Evolutionary conservation across 2,797 vertebrate genomes (phyloP), one percentile per base, ranked within the genome.

Genomic region (Saxicola maurus): DNA sequence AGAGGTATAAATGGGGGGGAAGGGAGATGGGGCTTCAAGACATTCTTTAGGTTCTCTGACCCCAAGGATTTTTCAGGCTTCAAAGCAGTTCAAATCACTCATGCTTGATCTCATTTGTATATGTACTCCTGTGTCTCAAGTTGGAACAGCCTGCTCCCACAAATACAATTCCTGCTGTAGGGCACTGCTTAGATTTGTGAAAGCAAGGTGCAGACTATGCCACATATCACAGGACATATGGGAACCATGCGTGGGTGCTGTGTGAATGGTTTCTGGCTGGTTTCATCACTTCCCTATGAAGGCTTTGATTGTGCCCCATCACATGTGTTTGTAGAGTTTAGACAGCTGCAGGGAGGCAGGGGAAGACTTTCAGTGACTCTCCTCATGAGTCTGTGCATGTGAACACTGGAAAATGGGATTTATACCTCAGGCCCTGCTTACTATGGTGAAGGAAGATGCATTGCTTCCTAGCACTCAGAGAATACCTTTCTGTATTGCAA

Each of bases 341-440:
- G 82, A 77, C 87, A 92, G 94, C 84, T 93, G 86, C 76, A 87
- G 37, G 13, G 80, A 81, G 61, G 51, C 56, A 74, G 48, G 52
- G 38, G 56, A 57, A 82, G 43, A 13, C 13, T 87, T 72, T 11
- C 62, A n/a, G 48, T 28, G 48, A 25, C 46, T 85, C 11, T 61
- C 42, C 46, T 75, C 61, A 5, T 21, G 28, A 73, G 8, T n/a
- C 64, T 28, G 53, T 57, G 38, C n/a, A 33, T 46, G 17, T 5
- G 4, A 71, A 59, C 51, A 57, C 51, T 33, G 7, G n/a, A 61
- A 89, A 89, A 86, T 9, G 17, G 33, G 28, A 69, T 65, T 83
- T 78, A 8, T 51, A 43, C 24, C 40, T 69, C 67, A 31, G 59
- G 30, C 17, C 15, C 30, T 56, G 28, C 28, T 89, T 57, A 25